Conservation (phyloP, 2,113 vertebrate species). For the Prionailurus bengalensis region DNA sequence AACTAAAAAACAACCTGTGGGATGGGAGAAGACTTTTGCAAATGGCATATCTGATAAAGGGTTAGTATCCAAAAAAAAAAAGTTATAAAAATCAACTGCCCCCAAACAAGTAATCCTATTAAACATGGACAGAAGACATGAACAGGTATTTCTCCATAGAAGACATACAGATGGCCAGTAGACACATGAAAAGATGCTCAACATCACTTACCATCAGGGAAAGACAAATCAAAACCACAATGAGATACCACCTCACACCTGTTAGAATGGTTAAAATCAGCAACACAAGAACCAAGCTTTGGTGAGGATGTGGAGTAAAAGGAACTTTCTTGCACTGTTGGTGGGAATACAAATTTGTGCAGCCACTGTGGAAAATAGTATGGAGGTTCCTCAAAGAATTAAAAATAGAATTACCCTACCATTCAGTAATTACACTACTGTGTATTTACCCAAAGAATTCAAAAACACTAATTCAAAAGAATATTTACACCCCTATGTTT, state of each 20-base stretch:
- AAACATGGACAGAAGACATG: not conserved
- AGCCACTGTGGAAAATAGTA: not conserved
- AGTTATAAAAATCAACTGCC: not conserved
- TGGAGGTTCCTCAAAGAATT: not conserved
- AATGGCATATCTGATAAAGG: not conserved
- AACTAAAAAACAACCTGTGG: not conserved
- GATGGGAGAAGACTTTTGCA: not conserved
- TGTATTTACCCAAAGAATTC: not conserved
- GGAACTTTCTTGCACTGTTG: not conserved
- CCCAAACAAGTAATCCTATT: not conserved
- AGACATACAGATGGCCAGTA: not conserved
- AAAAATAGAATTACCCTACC: not conserved
- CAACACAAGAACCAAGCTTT: not conserved
- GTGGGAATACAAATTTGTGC: not conserved
- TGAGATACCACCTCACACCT: not conserved
- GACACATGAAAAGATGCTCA: not conserved
- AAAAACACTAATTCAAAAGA: not conserved
- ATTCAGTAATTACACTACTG: not conserved
- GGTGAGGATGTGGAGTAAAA: not conserved
- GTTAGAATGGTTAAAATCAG: not conserved
- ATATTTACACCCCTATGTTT: not conserved
- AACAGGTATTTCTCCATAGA: not conserved
- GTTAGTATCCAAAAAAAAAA: not conserved
- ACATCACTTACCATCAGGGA: not conserved
- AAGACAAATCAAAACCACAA: not conserved